Conservation (phyloP, 1,140 invertebrate genomes). For the Drosophila subobscura region DNA sequence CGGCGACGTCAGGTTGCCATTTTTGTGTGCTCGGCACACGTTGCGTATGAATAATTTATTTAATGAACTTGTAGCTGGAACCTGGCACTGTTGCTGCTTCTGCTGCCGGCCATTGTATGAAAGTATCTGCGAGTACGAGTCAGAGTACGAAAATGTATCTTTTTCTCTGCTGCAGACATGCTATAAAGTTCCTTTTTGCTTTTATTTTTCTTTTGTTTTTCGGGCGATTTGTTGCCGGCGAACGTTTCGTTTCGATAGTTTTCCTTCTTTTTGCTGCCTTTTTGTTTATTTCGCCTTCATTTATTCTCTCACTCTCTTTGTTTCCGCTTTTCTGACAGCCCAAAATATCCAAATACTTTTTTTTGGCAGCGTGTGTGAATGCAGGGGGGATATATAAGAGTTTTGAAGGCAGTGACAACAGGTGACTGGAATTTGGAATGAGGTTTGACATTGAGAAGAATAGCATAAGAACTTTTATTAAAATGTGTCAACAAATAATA, state of each 20-base stretch:
- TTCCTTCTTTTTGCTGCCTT: conserved; percentile 15
- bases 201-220: conserved; percentile 73
- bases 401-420: background rate
- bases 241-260: conserved; percentile 69
- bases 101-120: conserved; percentile 30
- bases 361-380: conserved; percentile 41
- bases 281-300: conserved; percentile 1
- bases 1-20: conserved; percentile 64
- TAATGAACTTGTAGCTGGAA: conserved; percentile 78
- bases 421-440: too few species aligned
- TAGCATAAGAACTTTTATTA: too few species aligned
- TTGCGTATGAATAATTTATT: conserved; percentile 83
- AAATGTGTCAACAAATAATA: too few species aligned
- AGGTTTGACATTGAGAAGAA: too few species aligned
- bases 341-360: conserved; percentile 52
- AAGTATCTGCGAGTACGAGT: conserved; percentile 18
- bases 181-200: conserved; percentile 67
- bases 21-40: conserved; percentile 72
- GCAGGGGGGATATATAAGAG: conserved; percentile 1
- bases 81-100: conserved; percentile 36
- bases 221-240: conserved; percentile 70
- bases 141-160: conserved; percentile 42
- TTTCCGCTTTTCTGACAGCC: conserved; percentile 62
- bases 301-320: conserved; percentile 29
- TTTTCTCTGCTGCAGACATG: conserved; percentile 65